phyloP scores from a whole-genome alignment of 2,797 vertebrate species.

The Chrosomus eos region DNA sequence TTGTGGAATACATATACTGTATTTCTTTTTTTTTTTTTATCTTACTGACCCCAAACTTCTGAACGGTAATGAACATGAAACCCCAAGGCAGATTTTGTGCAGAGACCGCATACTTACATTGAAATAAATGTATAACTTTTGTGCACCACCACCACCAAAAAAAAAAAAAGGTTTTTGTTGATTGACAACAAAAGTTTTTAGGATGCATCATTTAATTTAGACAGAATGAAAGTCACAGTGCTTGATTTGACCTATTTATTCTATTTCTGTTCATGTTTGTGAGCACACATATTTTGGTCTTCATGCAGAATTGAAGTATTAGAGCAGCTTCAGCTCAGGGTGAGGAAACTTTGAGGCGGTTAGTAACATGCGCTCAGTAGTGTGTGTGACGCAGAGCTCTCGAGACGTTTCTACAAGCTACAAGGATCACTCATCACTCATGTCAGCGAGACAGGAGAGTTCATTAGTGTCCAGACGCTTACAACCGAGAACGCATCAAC shows the following conservation, averaged over 20 bases:
- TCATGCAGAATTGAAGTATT: not conserved
- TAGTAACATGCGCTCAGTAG: not conserved
- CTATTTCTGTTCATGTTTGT: not conserved
- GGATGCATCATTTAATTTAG: not conserved
- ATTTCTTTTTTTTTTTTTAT: not conserved
- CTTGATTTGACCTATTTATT: not conserved
- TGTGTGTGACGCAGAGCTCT: not conserved
- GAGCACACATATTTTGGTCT: not conserved
- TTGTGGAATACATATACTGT: too few species aligned
- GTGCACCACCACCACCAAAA: not conserved
- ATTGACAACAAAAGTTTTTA: not conserved
- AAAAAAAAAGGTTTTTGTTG: not conserved
- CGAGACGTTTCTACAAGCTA: conserved; percentile 4
- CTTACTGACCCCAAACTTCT: not conserved
- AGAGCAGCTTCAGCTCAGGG: not conserved
- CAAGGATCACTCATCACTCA: conserved; percentile 15
- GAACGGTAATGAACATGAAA: not conserved
- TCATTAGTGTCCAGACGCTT: conserved; percentile 51
- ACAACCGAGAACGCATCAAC: conserved; percentile 63
- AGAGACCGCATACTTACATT: not conserved
- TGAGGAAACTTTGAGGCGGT: not conserved
- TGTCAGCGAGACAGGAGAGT: conserved; percentile 27
- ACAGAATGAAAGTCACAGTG: not conserved
- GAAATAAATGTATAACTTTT: not conserved
- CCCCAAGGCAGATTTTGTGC: not conserved